Evolutionary conservation across 2,888 invertebrate species (phyloP), one percentile per base, ranked within the genome.

Genomic region (Apantesis nais): DNA sequence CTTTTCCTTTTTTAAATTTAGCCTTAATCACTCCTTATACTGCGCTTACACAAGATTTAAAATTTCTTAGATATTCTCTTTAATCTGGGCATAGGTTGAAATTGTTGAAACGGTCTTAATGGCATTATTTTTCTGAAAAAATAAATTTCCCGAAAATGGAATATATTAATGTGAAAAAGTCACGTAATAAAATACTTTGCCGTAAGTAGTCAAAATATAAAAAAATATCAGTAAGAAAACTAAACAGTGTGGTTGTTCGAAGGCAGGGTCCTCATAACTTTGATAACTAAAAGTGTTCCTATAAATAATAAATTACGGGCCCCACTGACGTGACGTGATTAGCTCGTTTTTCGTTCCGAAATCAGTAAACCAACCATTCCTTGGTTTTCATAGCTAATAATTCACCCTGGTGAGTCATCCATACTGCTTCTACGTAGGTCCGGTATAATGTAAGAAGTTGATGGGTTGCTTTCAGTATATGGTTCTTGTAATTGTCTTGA

Each of bases 401-500:
- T 62, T 66, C 67, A 75, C 14, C 61, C 64, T 44, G 61, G 62
- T 5, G 52, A 39, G 19, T 71, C 62, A 64, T 72, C 67, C 37
- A 37, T 70, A 61, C 61, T 70, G 34, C 29, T 61, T 41, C 34
- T 62, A 16, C 62, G 62, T 61, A 37, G 39, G 52, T 11, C 55
- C 66, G 62, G 4, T 44, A 11, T 29, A 52, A 22, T 52, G 4
- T 55, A 66, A 19, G 22, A 12, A 29, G 31, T 12, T 9, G 66
- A 58, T 52, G 41, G 29, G 16, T 39, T 7, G 22, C 58, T 64
- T 29, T 55, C 44, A 39, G 37, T 22, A 62, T 55, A 29, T 68
- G 39, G 31, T 29, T 68, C 29, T 14, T 16, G 29, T 22, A 22
- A 58, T 8, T 62, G 39, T 39, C 16, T 52, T n/a, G 12, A 41